Base-by-base conservation (phyloP, 2,888 invertebrate species). In the Lepidocyrtoides sp. region DNA sequence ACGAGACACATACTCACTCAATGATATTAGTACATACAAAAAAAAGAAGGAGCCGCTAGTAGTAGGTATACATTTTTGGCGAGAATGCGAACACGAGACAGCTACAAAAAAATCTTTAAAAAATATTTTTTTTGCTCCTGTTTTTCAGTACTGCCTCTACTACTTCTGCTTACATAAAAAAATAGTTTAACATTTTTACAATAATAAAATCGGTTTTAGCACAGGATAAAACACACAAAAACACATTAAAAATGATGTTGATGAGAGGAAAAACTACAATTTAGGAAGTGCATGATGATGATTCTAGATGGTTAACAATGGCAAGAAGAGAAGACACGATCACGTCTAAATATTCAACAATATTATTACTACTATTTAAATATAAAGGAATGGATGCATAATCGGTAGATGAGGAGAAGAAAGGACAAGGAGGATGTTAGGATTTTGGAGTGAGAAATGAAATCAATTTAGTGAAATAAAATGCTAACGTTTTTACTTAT, bases 1-100 rank as follows among this genome's bases (percentile, higher is more conserved):
- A 81, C 81, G 12, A 83, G 66, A 48, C 72, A 89, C 83, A 89
- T 75, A 75, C 69, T 82, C 81, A 79, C 69, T 79, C 32, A 44
- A 57, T 32, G 57, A 32, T 77, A 48, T 1, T 32, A n/a, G n/a
- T n/a, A n/a, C n/a, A 66, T 48, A 36, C 17, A 20, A 17, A 29
- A 17, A n/a, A 77, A 20, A 41, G 81, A 60, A 54, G 41, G 79
- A 79, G 29, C 54, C 54, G 44, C 8, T 83, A 5, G 82, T 23
- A 26, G n/a, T 5, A 29, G 26, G 51, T 29, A 32, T 57, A 57
- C 26, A 8, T 10, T 72, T 36, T 48, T 77, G 23, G 75, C 32
- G 77, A 57, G 8, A 79, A 54, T 79, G 17, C 44, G 17, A 77
- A 54, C 32, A 77, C 77, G n/a, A 77, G 29, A 48, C 51, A 77